Conservation (phyloP, 1,140 invertebrate species). For the Mya arenaria region DNA sequence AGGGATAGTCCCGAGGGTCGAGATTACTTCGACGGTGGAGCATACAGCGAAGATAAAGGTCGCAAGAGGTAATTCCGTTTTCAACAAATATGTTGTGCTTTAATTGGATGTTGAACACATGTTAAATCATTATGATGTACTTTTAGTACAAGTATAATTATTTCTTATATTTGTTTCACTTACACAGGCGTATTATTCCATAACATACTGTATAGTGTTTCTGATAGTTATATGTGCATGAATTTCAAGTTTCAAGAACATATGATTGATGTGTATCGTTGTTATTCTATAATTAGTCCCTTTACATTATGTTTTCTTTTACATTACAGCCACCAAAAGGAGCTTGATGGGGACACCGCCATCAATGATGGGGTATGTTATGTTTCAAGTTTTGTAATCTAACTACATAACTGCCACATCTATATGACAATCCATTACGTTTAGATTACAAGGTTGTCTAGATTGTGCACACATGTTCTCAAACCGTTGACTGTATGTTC, state of each 20-base stretch:
- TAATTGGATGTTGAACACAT: background rate
- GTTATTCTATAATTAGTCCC: too few relatives aligned
- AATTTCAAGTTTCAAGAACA: background rate
- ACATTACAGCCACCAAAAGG: background rate
- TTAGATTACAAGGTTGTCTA: too few relatives aligned
- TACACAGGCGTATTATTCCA: background rate
- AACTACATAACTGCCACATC: too few relatives aligned
- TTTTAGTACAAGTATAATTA: background rate
- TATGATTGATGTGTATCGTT: too few relatives aligned
- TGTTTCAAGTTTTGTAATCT: too few relatives aligned
- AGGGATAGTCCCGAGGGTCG: constrained; percentile 3
- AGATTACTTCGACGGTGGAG: background rate
- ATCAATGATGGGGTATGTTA: background rate
- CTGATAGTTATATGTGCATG: background rate
- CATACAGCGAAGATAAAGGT: background rate
- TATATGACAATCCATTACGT: too few relatives aligned
- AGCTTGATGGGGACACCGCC: background rate
- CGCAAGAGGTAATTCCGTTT: background rate
- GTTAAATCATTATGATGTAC: background rate
- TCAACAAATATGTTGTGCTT: background rate
- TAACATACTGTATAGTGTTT: background rate
- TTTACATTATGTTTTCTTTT: background rate
- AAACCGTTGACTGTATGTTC: background rate
- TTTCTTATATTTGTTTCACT: background rate
- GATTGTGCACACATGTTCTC: background rate